Evolutionary conservation across 2,113 vertebrate genomes (phyloP), one percentile per base, ranked within the genome.

Genomic region (Oncorhynchus tshawytscha): DNA sequence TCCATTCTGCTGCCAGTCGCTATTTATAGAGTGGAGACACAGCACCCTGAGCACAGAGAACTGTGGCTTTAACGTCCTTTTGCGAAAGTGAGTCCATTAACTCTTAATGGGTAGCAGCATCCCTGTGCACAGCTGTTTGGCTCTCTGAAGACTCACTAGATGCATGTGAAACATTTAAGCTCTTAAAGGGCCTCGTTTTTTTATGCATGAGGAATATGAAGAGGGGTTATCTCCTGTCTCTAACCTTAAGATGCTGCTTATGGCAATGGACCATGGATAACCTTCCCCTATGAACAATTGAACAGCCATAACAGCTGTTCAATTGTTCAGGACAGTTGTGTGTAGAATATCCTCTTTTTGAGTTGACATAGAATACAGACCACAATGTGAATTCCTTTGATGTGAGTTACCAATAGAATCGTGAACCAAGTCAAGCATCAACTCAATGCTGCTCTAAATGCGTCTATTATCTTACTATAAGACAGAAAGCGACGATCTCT

Each of bases 41-140:
- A 81, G 86, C 85, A 67, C 73, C 64, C 22, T 0, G 15, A 54
- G 25, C 67, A 80, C 71, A 34, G 82, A 90, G 90, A 90, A 91
- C 84, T 89, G 90, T 90, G 90, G 91, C 88, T 92, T 90, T 88
- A 92, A 90, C 86, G 89, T 91, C 90, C 91, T 89, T 92, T 92
- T 91, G 90, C 91, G 87, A 86, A 90, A 92, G 88, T 85, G 88
- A 91, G 91, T 90, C 89, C 90, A 93, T 92, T 92, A 90, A 91
- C 90, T 86, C 88, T 88, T 92, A 91, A 92, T 91, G 89, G 88
- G 90, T 57, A 72, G 82, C 60, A 72, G 82, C 79, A 76, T 87
- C 85, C 78, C 84, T 85, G 88, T 81, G 82, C 87, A 86, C 84
- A 86, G 88, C 86, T 85, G 88, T 82, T 73, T 59, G 8, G 73